phyloP scores from a whole-genome alignment of 1,140 invertebrate species.

The Drosophila santomea region DNA sequence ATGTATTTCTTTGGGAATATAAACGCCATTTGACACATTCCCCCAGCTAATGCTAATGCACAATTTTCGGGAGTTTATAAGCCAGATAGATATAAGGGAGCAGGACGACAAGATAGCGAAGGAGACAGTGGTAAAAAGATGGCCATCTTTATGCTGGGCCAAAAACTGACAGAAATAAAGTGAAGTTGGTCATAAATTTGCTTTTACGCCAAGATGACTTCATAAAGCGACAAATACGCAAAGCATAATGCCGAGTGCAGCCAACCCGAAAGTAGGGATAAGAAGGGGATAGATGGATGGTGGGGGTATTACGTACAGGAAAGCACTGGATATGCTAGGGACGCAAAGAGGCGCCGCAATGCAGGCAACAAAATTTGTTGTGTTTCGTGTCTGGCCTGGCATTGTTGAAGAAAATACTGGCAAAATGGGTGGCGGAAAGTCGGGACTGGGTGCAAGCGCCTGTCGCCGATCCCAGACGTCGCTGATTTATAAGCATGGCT shows the following conservation, averaged over 20 bases:
- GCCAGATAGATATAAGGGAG: constrained; percentile 41
- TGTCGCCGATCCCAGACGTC: constrained; percentile 62
- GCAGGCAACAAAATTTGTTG: constrained; percentile 71
- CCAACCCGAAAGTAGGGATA: constrained; percentile 42
- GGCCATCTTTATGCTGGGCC: constrained; percentile 68
- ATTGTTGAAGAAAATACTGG: constrained; percentile 44
- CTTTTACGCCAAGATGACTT: constrained; percentile 82
- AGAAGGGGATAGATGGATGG: constrained; percentile 4
- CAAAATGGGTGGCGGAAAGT: constrained; percentile 4
- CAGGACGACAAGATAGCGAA: constrained; percentile 18
- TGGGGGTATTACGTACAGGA: constrained; percentile 2
- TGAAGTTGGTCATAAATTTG: constrained; percentile 83
- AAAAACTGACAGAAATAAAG: constrained; percentile 80
- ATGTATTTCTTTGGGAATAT: constrained; percentile 1
- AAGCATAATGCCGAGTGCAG: constrained; percentile 79
- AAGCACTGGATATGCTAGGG: background rate
- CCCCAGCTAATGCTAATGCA: constrained; percentile 42
- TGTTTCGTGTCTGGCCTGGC: constrained; percentile 75
- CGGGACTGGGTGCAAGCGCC: constrained; percentile 16
- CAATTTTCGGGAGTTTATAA: constrained; percentile 48
- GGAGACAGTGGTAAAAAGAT: constrained; percentile 43
- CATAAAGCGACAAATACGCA: constrained; percentile 82
- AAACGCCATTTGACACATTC: constrained; percentile 33
- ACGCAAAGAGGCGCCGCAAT: constrained; percentile 56
- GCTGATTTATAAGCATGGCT: constrained; percentile 76